A percentile compares a stretch with the other conserved stretches of the same genome.
Conservation (phyloP, 2,888 invertebrate genomes). For the Napeogenes inachia region DNA sequence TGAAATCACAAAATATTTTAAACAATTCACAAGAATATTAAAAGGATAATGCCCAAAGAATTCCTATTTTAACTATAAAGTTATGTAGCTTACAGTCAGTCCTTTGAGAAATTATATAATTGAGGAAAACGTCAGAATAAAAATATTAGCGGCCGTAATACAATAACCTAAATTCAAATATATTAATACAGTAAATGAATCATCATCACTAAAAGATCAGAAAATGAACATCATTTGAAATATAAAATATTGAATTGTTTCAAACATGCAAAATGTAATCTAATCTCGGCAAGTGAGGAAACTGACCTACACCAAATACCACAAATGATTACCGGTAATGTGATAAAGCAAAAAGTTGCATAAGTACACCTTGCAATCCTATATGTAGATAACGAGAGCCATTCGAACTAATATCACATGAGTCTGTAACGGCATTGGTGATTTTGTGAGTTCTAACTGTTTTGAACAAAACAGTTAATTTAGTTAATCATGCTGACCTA, state of each 20-base stretch:
- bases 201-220: no score
- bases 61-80: no score
- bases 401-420: slow-evolving; percentile 14
- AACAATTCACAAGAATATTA: no score
- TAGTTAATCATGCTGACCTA: slow-evolving; percentile 5
- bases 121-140: no score
- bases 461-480: slow-evolving; percentile 19
- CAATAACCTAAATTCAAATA: no score
- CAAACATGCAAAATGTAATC: slow-evolving; percentile 48
- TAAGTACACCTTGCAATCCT: slow-evolving; percentile 38
- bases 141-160: no score
- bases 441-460: slow-evolving; percentile 19
- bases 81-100: no score
- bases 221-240: not conserved
- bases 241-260: not conserved
- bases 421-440: slow-evolving; percentile 13
- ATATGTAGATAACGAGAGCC: slow-evolving; percentile 9
- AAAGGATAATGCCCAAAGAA: no score
- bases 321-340: slow-evolving; percentile 49
- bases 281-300: slow-evolving; percentile 56
- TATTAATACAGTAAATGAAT: no score
- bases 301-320: slow-evolving; percentile 69
- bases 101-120: no score
- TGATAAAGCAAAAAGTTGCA: slow-evolving; percentile 53
- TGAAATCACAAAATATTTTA: not conserved